Conservation (phyloP, 2,888 invertebrate species). For the Pteria penguin region DNA sequence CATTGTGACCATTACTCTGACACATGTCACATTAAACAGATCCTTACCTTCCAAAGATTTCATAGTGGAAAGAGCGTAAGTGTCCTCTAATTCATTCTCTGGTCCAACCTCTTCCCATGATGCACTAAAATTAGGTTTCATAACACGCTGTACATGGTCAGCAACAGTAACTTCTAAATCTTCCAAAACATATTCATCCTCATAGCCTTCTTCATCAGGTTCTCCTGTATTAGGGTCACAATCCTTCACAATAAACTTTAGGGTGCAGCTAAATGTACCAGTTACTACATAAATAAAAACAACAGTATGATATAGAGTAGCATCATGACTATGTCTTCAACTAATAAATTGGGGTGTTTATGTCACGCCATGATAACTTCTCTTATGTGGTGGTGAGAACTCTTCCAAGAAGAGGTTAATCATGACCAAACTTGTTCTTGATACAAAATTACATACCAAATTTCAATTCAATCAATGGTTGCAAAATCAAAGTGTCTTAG, state of each 20-base stretch:
- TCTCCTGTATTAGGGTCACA: constrained; percentile 97
- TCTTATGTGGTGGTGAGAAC: no score
- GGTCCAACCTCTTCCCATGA: constrained; percentile 89
- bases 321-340: no score
- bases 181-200: constrained; percentile 96
- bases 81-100: constrained; percentile 90
- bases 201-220: constrained; percentile 97
- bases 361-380: no score
- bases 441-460: no score
- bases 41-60: constrained; percentile 85
- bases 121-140: constrained; percentile 88
- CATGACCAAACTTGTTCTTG: no score
- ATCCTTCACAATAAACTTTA: constrained; percentile 96
- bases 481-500: no score
- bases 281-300: constrained; percentile 76
- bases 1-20: background rate
- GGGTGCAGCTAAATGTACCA: constrained; percentile 91
- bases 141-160: constrained; percentile 91
- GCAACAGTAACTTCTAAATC: constrained; percentile 92
- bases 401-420: no score
- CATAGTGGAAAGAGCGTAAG: constrained; percentile 91
- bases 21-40: no score
- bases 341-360: no score
- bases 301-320: background rate
- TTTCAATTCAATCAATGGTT: no score